A percentile compares a stretch with the other conserved stretches of the same genome.
These are phyloP conservation scores for Chinchilla lanigera DNA, from an alignment of 2,113 vertebrate species.

Conservation along the genomic window DNA sequence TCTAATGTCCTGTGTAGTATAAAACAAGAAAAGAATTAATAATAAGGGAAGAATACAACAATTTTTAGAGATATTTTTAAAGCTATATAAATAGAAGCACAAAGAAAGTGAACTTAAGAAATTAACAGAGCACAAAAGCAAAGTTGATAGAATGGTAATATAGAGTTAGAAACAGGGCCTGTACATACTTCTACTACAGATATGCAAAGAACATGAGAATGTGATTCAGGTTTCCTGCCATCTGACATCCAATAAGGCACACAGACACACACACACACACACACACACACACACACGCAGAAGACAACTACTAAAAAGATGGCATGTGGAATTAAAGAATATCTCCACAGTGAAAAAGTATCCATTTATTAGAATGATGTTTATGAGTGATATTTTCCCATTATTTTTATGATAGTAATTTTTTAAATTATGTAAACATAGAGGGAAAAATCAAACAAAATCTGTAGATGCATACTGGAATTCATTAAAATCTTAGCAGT, in stretches of 20 bases:
- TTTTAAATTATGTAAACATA: neutral
- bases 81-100: neutral
- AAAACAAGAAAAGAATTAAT: neutral
- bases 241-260: neutral
- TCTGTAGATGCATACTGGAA: neutral
- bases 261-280: neutral
- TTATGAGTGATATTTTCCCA: conserved; percentile 28
- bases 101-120: neutral
- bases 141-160: neutral
- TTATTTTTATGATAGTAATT: neutral
- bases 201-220: neutral
- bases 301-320: neutral
- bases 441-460: conserved; percentile 44
- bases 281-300: no score
- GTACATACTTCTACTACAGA: neutral
- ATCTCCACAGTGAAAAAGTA: neutral
- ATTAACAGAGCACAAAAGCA: neutral
- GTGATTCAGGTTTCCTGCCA: neutral
- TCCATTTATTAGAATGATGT: neutral
- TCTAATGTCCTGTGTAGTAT: neutral
- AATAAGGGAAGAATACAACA: neutral
- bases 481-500: neutral
- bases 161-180: neutral
- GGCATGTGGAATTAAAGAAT: neutral
- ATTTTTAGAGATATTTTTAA: neutral